Evolutionary conservation across 1,140 invertebrate species (phyloP).

Genomic region (Calephelis virginiensis): DNA sequence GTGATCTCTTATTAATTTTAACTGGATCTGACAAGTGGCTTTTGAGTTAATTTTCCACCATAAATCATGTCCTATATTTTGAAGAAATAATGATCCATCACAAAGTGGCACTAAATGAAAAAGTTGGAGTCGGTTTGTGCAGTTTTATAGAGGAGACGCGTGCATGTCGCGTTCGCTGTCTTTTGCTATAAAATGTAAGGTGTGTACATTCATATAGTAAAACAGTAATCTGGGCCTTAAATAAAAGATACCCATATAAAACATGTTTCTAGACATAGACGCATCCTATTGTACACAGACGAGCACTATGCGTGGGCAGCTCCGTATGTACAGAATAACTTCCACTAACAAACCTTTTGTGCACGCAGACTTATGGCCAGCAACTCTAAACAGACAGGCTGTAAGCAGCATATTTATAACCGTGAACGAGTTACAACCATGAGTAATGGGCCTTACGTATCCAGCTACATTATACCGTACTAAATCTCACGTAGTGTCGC

Average conservation of each 20-base stretch:
- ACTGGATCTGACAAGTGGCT: no score
- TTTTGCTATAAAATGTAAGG: no score
- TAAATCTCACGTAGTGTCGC: conserved; percentile 67
- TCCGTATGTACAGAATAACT: conserved; percentile 62
- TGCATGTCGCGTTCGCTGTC: no score
- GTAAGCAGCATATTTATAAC: conserved; percentile 64
- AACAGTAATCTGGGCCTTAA: neutral
- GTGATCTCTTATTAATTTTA: no score
- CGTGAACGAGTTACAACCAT: conserved; percentile 59
- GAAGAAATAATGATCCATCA: no score
- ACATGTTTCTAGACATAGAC: neutral
- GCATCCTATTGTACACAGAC: conserved; percentile 16
- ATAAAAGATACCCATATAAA: neutral
- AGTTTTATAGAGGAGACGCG: no score
- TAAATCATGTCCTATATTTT: no score
- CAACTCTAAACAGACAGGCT: conserved; percentile 61
- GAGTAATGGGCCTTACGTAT: conserved; percentile 71
- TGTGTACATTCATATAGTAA: no score
- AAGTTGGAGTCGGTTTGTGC: no score
- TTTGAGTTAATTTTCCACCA: no score
- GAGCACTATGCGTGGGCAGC: conserved; percentile 46
- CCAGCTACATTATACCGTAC: conserved; percentile 61
- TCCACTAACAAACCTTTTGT: conserved; percentile 75
- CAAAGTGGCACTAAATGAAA: no score
- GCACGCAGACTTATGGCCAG: conserved; percentile 46